phyloP scores from a whole-genome alignment of 2,888 invertebrate genomes.

The Rhimphoctona megacephalus region DNA sequence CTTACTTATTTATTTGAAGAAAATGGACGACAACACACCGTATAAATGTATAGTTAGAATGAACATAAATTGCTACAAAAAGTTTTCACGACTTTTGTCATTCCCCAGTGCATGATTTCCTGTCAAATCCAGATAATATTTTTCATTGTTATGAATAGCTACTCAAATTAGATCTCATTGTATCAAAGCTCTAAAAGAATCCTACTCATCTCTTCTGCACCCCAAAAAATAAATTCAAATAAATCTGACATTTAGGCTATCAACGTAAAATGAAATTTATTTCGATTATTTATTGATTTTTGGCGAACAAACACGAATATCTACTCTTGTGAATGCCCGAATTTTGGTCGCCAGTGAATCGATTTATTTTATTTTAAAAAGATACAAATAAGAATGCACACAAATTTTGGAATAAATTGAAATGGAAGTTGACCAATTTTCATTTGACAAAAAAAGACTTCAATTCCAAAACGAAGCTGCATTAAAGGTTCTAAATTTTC shows the following conservation, averaged over 20 bases:
- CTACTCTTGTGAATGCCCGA: neutral
- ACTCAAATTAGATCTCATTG: neutral
- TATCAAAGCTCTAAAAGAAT: neutral
- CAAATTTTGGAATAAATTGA: neutral
- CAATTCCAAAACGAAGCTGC: neutral
- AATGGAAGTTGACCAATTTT: neutral
- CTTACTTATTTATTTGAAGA: slow-evolving; percentile 70
- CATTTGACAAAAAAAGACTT: neutral
- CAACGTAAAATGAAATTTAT: neutral
- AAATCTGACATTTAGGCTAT: neutral
- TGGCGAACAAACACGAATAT: neutral
- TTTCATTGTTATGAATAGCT: neutral
- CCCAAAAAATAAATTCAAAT: neutral
- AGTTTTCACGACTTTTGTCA: slow-evolving; percentile 41
- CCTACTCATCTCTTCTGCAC: neutral
- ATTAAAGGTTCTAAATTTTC: neutral
- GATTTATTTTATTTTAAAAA: neutral
- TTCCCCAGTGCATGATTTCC: neutral
- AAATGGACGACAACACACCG: slow-evolving; percentile 59
- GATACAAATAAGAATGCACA: neutral
- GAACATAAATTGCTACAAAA: slow-evolving; percentile 31
- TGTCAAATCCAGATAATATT: neutral
- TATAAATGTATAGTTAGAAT: neutral
- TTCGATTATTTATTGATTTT: neutral
- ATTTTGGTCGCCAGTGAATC: neutral